Evolutionary conservation across 2,797 vertebrate genomes (phyloP), one percentile per base, ranked within the genome.

Genomic region (Zonotrichia albicollis): DNA sequence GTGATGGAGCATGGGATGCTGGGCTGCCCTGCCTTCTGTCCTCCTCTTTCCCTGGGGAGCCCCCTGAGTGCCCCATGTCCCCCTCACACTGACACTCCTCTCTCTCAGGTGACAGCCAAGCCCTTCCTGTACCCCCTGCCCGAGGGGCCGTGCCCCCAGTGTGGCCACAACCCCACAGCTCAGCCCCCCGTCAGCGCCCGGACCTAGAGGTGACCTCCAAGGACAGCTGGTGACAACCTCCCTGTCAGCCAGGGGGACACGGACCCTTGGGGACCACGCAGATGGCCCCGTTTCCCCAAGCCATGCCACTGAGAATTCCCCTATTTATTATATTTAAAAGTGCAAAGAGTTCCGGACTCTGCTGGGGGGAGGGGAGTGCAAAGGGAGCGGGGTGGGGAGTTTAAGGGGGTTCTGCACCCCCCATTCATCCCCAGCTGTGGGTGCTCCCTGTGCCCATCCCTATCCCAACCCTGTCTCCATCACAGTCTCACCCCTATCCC

Each of bases 91-190:
- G 55, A 36, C n/a, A 4, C 23, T 25, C 22, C 57, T 58, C 57
- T 1, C 34, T 23, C 57, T 26, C 57, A 58, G 57, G 57, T 58
- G 57, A 16, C 26, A 3, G 75, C 34, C 0, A 97, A 97, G 70
- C 92, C 93, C 3, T 89, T 78, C 55, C 46, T 83, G 12, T 97
- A 95, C 58, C 94, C 94, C 2, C 20, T 21, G 18, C 93, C 83
- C 8, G 40, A 11, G 32, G 66, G 74, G 22, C 90, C 74, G 2
- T 95, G 94, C 7, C 96, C 96, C 0, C 58, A 89, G 8, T 96
- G 96, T 2, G 82, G 85, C 57, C 79, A 43, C 17, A 4, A 45
- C 15, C 62, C 88, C 16, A 15, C 15, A 17, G 34, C 20, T 30
- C 72, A 30, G 26, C 55, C 29, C 29, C 25, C 6, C 32, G 13